These are phyloP conservation scores for Petrolisthes cinctipes DNA, from an alignment of 2,888 invertebrate genomes.

Conservation along the genomic window DNA sequence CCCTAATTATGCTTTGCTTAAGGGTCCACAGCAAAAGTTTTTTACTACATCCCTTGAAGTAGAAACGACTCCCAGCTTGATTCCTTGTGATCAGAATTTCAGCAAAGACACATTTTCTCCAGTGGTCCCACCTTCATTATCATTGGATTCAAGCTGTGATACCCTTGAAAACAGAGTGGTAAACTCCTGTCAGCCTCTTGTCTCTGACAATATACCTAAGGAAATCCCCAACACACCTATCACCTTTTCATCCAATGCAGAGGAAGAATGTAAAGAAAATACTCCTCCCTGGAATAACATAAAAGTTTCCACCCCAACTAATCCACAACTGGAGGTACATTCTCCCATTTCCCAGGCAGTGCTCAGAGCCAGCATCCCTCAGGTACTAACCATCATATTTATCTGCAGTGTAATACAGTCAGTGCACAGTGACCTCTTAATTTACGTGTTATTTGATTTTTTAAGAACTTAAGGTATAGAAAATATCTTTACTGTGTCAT, in stretches of 20 bases:
- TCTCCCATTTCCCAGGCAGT: conserved; percentile 55
- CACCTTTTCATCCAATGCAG: not conserved
- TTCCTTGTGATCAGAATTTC: not conserved
- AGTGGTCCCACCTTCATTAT: conserved; percentile 25
- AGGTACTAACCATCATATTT: conserved; percentile 28
- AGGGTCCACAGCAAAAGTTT: not conserved
- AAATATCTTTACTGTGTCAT: too few relatives aligned
- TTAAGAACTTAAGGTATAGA: too few relatives aligned
- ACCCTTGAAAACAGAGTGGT: conserved; percentile 14
- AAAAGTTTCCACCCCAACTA: conserved; percentile 37
- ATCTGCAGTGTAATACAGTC: not conserved
- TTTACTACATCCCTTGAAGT: not conserved
- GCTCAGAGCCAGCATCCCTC: conserved; percentile 47
- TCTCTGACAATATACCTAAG: conserved; percentile 1
- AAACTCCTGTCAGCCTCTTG: not conserved
- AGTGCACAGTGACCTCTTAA: not conserved
- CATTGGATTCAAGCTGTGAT: conserved; percentile 32
- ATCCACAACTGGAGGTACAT: conserved; percentile 32
- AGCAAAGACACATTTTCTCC: conserved; percentile 17
- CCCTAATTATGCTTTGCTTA: not conserved
- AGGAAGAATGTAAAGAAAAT: conserved; percentile 34
- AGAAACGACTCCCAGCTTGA: not conserved
- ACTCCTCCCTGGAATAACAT: conserved; percentile 26
- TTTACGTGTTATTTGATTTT: not conserved
- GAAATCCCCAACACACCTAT: conserved; percentile 9